Evolutionary conservation across 2,113 vertebrate species (phyloP), one percentile per base, ranked within the genome.

Genomic region (Protomyctophum bolini): DNA sequence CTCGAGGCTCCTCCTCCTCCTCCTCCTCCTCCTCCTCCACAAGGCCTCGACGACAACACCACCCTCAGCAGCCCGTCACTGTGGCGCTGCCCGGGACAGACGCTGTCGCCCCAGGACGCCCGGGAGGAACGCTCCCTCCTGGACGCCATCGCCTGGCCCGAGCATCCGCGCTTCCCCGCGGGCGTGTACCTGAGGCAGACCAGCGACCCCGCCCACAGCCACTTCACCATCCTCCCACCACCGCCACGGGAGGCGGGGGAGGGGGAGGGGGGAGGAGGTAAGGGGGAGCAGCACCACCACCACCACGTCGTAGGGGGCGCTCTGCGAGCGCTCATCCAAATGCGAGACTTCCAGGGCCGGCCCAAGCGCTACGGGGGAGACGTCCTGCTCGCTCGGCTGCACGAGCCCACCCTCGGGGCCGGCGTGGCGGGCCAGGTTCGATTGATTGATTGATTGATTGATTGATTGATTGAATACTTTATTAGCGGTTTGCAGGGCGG

Each of bases 301-400:
- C n/a, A n/a, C n/a, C n/a, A n/a, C n/a, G n/a, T n/a, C n/a, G 91
- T 95, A 66, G 94, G 93, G 4, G 92, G 93, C 76, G 72, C 90
- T 68, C 61, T 95, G 21, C 92, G 95, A 71, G 92, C 94, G 6
- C 83, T 93, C 0, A 93, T 95, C 58, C 91, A 72, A 0, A 78
- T 94, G 80, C 91, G 79, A 12, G 93, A 95, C 82, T 95, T 93
- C 87, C 87, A 89, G 68, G 90, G 93, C n/a, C 88, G 83, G 54
- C 88, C 93, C 61, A 95, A 95, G 82, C 87, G 79, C 45, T 92
- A 94, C 7, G 94, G 94, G 0, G 94, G 94, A 59, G 94, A 95
- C 82, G 95, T 94, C 41, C 82, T 95, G 58, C 94, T 93, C 75
- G 92, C 92, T 72, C 87, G 91, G 68, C 93, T 95, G 72, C 91